These are phyloP conservation scores for Myotis planiceps DNA, from an alignment of 2,797 vertebrate genomes.

Conservation along the genomic window DNA sequence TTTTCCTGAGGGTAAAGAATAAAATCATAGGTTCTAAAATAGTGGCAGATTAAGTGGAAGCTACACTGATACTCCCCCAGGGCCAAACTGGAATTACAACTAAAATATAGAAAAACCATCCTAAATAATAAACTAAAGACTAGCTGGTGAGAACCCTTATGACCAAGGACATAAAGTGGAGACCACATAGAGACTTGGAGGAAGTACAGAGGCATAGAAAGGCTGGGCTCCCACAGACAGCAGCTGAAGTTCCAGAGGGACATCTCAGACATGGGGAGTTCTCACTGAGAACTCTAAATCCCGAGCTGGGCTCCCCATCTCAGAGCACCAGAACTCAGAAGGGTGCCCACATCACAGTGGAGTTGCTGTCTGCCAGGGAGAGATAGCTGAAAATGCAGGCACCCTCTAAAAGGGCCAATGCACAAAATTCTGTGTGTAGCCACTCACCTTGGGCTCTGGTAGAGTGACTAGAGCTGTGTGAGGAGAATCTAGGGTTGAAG, in stretches of 20 bases:
- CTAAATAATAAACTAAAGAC: neutral
- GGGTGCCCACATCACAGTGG: neutral
- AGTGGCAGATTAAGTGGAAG: neutral
- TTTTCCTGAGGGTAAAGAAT: neutral
- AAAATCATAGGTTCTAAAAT: neutral
- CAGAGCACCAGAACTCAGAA: neutral
- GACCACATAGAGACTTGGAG: neutral
- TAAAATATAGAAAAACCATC: neutral
- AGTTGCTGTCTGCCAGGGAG: neutral
- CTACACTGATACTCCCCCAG: neutral
- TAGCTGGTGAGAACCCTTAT: neutral
- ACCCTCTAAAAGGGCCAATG: neutral
- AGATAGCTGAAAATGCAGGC: neutral
- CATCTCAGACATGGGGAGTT: neutral
- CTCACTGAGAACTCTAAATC: neutral
- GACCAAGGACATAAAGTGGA: neutral
- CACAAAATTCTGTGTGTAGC: neutral
- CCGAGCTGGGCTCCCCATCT: neutral
- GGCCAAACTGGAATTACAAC: neutral
- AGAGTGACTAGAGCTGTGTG: neutral
- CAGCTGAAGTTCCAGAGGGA: neutral
- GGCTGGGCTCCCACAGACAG: neutral
- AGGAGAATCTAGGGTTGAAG: neutral
- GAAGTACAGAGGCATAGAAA: neutral
- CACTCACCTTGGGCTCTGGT: neutral